A percentile compares a stretch with the other conserved stretches of the same genome.
phyloP scores from a whole-genome alignment of 2,797 vertebrate species.

The Podarcis siculus region DNA sequence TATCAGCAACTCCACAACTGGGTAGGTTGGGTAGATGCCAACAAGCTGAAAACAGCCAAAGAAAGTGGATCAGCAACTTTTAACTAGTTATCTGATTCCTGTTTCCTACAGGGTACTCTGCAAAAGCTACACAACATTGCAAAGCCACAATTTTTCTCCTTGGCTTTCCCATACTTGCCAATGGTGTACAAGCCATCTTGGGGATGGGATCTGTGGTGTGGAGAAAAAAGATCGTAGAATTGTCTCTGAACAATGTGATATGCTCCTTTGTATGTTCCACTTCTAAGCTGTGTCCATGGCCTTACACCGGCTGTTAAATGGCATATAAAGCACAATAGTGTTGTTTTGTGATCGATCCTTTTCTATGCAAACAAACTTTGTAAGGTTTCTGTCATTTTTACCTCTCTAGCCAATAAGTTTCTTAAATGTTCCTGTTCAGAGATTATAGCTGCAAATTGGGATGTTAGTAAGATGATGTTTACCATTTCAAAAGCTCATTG shows the following conservation, averaged over 20 bases:
- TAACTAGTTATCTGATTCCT: too few relatives aligned
- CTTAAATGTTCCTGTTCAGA: not conserved
- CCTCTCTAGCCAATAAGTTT: not conserved
- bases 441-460: not conserved
- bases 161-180: not conserved
- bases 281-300: not conserved
- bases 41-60: not conserved
- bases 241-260: not conserved
- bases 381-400: not conserved
- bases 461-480: not conserved
- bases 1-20: not conserved
- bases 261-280: not conserved
- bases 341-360: not conserved
- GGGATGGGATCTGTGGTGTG: not conserved
- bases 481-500: constrained; percentile 1
- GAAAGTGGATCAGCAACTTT: too few relatives aligned
- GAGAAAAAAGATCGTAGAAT: not conserved
- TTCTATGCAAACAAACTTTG: not conserved
- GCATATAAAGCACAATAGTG: not conserved
- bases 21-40: not conserved
- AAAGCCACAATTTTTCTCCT: not conserved
- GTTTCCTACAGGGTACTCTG: not conserved
- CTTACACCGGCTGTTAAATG: not conserved
- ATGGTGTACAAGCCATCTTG: not conserved
- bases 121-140: not conserved